Percentiles rank a stretch among this genome's conserved stretches.
Conservation (phyloP, 1,140 invertebrate species). For the Medauroidea extradentata region DNA sequence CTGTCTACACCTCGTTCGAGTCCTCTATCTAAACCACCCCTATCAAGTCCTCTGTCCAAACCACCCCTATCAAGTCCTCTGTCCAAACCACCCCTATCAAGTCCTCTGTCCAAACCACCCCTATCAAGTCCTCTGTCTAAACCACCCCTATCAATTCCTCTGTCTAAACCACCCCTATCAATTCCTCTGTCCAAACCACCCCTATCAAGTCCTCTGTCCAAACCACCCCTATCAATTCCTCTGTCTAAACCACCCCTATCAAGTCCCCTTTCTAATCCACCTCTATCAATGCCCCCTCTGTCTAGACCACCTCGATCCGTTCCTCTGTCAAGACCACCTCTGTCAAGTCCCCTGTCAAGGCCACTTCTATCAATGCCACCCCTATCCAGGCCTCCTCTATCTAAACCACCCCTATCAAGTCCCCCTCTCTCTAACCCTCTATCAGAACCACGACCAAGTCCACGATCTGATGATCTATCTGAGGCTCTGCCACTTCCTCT, state of each 20-base stretch:
- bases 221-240: background rate
- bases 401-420: background rate
- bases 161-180: background rate
- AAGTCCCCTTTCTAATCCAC: no score
- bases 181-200: background rate
- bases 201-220: constrained; percentile 1
- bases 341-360: background rate
- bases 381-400: background rate
- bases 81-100: background rate
- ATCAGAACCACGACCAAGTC: background rate
- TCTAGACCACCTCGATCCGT: background rate
- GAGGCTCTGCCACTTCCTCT: background rate
- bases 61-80: constrained; percentile 6
- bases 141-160: constrained; percentile 2
- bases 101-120: constrained; percentile 2
- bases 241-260: background rate
- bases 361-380: background rate
- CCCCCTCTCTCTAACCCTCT: background rate
- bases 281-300: background rate
- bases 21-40: constrained; percentile 3
- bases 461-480: background rate
- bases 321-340: constrained; percentile 2
- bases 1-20: background rate
- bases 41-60: background rate
- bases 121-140: background rate